Conservation (phyloP, 2,888 invertebrate genomes). For the Macropis europaea region DNA sequence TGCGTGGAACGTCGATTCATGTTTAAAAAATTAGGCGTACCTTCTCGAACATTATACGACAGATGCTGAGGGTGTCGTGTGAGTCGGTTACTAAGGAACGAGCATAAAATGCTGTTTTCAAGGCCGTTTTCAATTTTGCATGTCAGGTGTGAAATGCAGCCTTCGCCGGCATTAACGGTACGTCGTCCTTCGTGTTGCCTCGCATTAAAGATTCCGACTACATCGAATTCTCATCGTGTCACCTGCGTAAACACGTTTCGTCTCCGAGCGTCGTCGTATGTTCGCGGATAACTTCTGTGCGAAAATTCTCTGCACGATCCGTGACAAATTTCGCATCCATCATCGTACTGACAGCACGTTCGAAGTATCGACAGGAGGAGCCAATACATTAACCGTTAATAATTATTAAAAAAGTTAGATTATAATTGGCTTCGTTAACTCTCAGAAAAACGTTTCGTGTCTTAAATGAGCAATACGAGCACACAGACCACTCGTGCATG, state of each 20-base stretch:
- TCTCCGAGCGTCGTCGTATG: constrained; percentile 41
- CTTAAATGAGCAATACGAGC: too few species aligned
- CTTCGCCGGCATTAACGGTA: neutral
- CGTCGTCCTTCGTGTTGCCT: neutral
- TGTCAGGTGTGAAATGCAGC: constrained; percentile 10
- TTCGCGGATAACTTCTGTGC: constrained; percentile 15
- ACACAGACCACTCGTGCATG: too few species aligned
- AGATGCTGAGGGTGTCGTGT: neutral
- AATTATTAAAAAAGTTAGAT: too few species aligned
- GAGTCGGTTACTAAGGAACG: neutral
- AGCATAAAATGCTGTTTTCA: constrained; percentile 1
- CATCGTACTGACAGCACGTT: neutral
- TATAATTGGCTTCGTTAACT: too few species aligned
- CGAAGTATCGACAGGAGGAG: too few species aligned
- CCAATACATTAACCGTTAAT: too few species aligned
- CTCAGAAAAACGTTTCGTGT: too few species aligned
- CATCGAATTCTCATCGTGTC: neutral
- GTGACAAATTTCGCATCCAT: neutral
- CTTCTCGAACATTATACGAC: constrained; percentile 30
- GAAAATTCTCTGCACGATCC: neutral
- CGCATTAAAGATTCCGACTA: neutral
- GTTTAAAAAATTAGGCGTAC: neutral
- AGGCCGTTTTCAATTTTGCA: constrained; percentile 2
- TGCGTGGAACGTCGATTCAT: too few species aligned
- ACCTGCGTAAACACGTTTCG: neutral